Conservation (phyloP, 1,140 invertebrate genomes). For the Onthophagus taurus region DNA sequence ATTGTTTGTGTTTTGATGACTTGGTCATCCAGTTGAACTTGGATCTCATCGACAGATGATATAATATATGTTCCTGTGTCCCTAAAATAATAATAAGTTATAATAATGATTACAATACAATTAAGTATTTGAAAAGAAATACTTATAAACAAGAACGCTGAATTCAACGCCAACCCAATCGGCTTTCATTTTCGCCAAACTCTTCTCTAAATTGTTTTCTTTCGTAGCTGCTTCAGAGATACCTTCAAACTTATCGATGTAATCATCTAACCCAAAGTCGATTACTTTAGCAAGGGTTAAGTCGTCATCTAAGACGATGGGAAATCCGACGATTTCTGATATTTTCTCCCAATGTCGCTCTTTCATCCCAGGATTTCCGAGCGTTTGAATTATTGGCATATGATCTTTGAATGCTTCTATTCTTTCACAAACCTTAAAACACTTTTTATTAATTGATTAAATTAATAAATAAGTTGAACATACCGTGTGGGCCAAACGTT, state of each 20-base stretch:
- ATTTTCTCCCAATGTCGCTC: constrained; percentile 92
- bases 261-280: constrained; percentile 85
- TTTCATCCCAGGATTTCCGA: constrained; percentile 92
- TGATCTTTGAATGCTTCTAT: constrained; percentile 88
- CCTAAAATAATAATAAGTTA: constrained; percentile 37
- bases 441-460: not conserved
- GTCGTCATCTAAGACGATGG: constrained; percentile 75
- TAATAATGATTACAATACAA: constrained; percentile 17
- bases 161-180: constrained; percentile 90
- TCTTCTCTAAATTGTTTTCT: constrained; percentile 87
- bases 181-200: constrained; percentile 79
- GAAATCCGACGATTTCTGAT: constrained; percentile 90
- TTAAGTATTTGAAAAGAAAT: constrained; percentile 26
- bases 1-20: constrained; percentile 96
- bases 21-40: constrained; percentile 89
- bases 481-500: constrained; percentile 54
- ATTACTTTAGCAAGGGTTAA: constrained; percentile 84
- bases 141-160: constrained; percentile 58
- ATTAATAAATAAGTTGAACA: constrained; percentile 21
- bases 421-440: constrained; percentile 42
- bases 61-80: constrained; percentile 89
- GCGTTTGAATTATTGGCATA: constrained; percentile 80
- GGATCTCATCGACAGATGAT: constrained; percentile 88
- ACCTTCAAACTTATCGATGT: constrained; percentile 80
- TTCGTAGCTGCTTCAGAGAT: constrained; percentile 94